phyloP scores from a whole-genome alignment of 2,113 vertebrate genomes.

The Lutjanus erythropterus region DNA sequence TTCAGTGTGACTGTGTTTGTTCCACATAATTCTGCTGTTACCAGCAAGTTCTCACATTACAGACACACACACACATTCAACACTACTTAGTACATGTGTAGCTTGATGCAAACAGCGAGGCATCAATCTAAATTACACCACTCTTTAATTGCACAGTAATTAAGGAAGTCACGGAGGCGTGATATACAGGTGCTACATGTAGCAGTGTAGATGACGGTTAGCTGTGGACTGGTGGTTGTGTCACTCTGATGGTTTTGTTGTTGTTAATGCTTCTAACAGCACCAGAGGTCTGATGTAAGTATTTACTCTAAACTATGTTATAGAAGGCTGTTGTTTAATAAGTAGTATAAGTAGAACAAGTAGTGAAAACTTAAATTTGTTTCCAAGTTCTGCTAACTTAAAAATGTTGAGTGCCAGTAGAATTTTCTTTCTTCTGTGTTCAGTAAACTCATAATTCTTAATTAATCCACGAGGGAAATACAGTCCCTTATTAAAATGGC shows the following conservation, averaged over 20 bases:
- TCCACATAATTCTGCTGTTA: neutral
- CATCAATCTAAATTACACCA: neutral
- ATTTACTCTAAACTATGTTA: neutral
- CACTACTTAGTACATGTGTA: neutral
- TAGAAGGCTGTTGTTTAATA: too few species aligned
- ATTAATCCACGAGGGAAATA: too few species aligned
- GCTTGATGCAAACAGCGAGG: neutral
- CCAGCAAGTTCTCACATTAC: neutral
- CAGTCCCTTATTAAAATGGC: too few species aligned
- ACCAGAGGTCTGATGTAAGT: neutral
- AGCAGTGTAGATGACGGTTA: neutral
- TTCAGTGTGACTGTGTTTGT: neutral
- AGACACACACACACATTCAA: neutral
- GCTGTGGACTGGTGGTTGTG: neutral
- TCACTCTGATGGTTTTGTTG: neutral
- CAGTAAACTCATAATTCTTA: too few species aligned
- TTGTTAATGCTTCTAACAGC: neutral
- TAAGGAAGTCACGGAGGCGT: neutral
- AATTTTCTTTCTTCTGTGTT: too few species aligned
- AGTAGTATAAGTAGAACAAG: too few species aligned
- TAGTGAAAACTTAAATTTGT: too few species aligned
- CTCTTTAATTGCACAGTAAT: neutral
- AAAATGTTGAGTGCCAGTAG: too few species aligned
- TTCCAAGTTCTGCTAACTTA: too few species aligned
- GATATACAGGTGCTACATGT: neutral